Percentiles rank a stretch among this genome's conserved stretches.
These are phyloP conservation scores for Hololepta plana DNA, from an alignment of 2,888 invertebrate species.

Conservation along the genomic window DNA sequence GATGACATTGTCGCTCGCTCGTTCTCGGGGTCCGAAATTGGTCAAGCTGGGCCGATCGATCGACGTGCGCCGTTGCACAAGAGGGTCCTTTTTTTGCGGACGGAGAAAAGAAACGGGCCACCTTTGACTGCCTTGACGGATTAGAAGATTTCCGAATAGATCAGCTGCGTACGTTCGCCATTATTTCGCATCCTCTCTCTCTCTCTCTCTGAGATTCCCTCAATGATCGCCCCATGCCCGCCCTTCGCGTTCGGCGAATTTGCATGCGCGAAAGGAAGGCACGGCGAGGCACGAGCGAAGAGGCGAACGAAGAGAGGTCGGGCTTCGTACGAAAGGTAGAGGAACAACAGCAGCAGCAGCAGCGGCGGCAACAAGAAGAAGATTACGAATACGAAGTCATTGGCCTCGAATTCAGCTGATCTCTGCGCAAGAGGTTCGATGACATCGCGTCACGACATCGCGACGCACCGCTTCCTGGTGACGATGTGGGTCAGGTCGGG, in stretches of 20 bases:
- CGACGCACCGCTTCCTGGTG: conserved; percentile 21
- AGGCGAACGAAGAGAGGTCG: conserved; percentile 6
- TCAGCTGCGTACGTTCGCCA: too few relatives aligned
- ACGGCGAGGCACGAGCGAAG: conserved; percentile 4
- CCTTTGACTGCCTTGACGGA: too few relatives aligned
- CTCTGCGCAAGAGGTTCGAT: conserved; percentile 19
- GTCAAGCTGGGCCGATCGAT: too few relatives aligned
- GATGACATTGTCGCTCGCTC: too few relatives aligned
- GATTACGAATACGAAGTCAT: conserved; percentile 20
- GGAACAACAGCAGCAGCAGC: conserved; percentile 21
- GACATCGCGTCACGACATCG: conserved; percentile 19
- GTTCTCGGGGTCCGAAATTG: too few relatives aligned
- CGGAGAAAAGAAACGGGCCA: too few relatives aligned
- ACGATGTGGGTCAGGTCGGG: conserved; percentile 24
- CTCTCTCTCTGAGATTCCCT: too few relatives aligned
- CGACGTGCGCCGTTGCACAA: too few relatives aligned
- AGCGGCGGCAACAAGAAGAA: conserved; percentile 4
- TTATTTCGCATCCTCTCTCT: too few relatives aligned
- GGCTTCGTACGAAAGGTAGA: conserved; percentile 14
- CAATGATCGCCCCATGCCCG: too few relatives aligned
- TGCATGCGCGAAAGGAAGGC: conserved; percentile 1
- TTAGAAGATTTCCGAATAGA: too few relatives aligned
- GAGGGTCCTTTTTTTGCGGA: too few relatives aligned
- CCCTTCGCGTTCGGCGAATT: conserved; percentile 2
- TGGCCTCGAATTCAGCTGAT: conserved; percentile 21